These are phyloP conservation scores for Pollenia angustigena DNA, from an alignment of 2,888 invertebrate species.

Conservation along the genomic window DNA sequence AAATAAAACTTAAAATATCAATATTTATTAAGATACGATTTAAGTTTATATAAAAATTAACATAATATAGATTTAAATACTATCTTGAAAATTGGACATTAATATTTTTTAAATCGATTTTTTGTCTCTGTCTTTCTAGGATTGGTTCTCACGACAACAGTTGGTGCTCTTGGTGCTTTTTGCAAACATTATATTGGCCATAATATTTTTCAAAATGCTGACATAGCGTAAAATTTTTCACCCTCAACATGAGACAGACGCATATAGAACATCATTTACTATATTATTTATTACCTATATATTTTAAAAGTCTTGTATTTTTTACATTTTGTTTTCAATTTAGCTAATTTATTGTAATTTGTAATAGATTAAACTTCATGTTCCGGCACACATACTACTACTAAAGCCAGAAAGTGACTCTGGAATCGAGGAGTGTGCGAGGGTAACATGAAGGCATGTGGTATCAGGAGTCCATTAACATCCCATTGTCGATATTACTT, in stretches of 20 bases:
- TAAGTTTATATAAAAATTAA: too few relatives aligned
- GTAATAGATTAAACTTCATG: conserved; percentile 33
- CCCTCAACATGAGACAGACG: conserved; percentile 46
- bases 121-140: conserved; percentile 85
- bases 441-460: conserved; percentile 44
- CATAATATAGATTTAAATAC: neutral
- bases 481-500: conserved; percentile 60
- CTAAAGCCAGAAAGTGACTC: neutral
- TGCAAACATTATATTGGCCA: conserved; percentile 96
- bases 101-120: conserved; percentile 3
- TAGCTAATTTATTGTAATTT: conserved; percentile 38
- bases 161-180: conserved; percentile 96
- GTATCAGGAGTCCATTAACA: conserved; percentile 58
- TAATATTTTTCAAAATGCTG: conserved; percentile 97
- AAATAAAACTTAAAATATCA: too few relatives aligned
- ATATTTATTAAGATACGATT: too few relatives aligned
- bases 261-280: conserved; percentile 5
- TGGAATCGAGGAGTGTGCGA: neutral
- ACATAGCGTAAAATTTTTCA: conserved; percentile 89
- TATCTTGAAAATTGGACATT: neutral
- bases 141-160: conserved; percentile 98
- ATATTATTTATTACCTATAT: conserved; percentile 19
- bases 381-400: neutral
- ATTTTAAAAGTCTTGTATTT: conserved; percentile 23
- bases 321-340: conserved; percentile 57